Evolutionary conservation across 2,113 vertebrate species (phyloP).

Genomic region (Oryzias woworae): DNA sequence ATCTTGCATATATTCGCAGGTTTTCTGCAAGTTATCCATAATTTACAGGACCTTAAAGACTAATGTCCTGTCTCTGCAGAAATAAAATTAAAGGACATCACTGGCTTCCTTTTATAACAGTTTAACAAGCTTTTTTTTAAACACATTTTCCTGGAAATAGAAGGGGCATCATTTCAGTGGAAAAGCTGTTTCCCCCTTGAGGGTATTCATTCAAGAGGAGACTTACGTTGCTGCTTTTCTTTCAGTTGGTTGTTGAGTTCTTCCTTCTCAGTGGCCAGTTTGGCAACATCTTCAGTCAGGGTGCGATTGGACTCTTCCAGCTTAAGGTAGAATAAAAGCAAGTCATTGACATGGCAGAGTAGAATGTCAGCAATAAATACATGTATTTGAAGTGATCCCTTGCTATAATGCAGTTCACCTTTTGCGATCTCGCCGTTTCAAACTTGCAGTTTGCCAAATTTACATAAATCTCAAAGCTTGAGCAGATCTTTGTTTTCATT

Average conservation of each 20-base stretch:
- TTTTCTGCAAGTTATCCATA: conserved; percentile 6
- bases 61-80: no score
- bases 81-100: neutral
- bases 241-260: conserved; percentile 95
- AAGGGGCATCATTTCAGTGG: conserved; percentile 12
- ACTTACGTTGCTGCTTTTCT: conserved; percentile 89
- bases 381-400: no score
- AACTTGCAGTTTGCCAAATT: no score
- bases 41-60: neutral
- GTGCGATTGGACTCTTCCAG: conserved; percentile 95
- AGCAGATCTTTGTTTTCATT: no score
- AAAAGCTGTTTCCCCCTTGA: neutral
- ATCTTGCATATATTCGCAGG: neutral
- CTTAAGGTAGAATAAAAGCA: conserved; percentile 57
- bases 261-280: conserved; percentile 94
- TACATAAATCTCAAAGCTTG: no score
- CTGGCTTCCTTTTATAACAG: neutral
- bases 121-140: conserved; percentile 11
- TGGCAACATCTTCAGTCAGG: conserved; percentile 91
- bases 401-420: no score
- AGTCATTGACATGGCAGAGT: neutral
- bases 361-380: no score
- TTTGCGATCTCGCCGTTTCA: no score
- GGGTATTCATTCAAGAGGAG: conserved; percentile 25
- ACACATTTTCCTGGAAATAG: conserved; percentile 6